These are phyloP conservation scores for Philereme transversata DNA, from an alignment of 2,888 invertebrate genomes.

Conservation along the genomic window DNA sequence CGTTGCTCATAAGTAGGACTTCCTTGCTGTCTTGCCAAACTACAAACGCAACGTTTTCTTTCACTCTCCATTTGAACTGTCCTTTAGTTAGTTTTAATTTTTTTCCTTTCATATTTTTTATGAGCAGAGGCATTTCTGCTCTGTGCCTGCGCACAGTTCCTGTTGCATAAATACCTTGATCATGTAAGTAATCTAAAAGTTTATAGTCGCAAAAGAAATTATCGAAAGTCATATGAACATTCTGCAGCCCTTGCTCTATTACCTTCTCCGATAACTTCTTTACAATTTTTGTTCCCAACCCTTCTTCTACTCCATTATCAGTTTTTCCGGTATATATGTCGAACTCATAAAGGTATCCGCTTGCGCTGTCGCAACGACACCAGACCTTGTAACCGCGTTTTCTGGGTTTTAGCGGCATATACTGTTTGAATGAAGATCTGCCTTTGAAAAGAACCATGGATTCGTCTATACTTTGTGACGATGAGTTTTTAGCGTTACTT, in stretches of 20 bases:
- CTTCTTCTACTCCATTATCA: conserved; percentile 10
- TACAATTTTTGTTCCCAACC: conserved; percentile 33
- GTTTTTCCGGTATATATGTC: conserved; percentile 31
- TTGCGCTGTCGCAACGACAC: conserved; percentile 23
- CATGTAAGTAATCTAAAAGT: conserved; percentile 35
- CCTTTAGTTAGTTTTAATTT: conserved; percentile 32
- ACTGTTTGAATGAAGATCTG: conserved; percentile 26
- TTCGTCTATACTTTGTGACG: conserved; percentile 24
- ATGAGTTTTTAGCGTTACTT: conserved; percentile 27
- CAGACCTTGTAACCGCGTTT: conserved; percentile 30
- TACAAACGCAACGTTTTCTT: conserved; percentile 36
- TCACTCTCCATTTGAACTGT: conserved; percentile 38
- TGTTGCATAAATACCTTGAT: conserved; percentile 33
- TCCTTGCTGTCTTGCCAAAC: conserved; percentile 40
- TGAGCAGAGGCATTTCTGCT: conserved; percentile 24
- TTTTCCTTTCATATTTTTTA: conserved; percentile 20
- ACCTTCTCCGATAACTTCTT: conserved; percentile 33
- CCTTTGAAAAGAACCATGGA: conserved; percentile 21
- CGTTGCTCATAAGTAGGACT: conserved; percentile 38
- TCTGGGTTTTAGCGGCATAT: conserved; percentile 31
- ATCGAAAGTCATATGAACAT: conserved; percentile 34
- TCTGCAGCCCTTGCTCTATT: conserved; percentile 2
- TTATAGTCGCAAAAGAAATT: conserved; percentile 37
- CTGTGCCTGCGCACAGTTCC: conserved; percentile 39
- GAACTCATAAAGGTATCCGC: conserved; percentile 30